Evolutionary conservation across 2,113 vertebrate species (phyloP).

Genomic region (Casuarius casuarius): DNA sequence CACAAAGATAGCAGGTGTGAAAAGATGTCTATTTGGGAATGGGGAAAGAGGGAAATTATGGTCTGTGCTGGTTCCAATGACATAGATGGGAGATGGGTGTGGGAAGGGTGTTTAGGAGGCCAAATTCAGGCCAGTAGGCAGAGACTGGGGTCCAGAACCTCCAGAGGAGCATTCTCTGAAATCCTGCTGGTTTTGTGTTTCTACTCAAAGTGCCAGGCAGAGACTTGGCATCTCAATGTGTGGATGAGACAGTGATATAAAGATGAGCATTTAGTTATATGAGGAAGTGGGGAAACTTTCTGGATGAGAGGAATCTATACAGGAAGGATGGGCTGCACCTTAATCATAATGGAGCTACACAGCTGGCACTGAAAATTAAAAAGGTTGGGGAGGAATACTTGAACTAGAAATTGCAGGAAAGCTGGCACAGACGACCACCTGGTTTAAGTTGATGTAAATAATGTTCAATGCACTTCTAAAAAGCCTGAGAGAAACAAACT

Average conservation of each 20-base stretch:
- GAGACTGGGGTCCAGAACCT: not conserved
- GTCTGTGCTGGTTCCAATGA: not conserved
- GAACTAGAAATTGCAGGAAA: not conserved
- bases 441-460: not conserved
- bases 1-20: not conserved
- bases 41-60: not conserved
- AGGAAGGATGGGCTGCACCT: not conserved
- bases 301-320: not conserved
- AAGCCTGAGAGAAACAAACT: not conserved
- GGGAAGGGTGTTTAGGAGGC: not conserved
- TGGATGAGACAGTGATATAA: not conserved
- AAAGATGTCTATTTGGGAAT: not conserved
- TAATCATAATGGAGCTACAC: not conserved
- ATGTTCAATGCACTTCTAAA: not conserved
- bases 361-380: not conserved
- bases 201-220: not conserved
- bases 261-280: not conserved
- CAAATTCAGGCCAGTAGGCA: not conserved
- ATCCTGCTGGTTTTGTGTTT: not conserved
- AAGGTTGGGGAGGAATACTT: not conserved
- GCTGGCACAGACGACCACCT: not conserved
- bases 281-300: not conserved
- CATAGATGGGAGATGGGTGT: not conserved
- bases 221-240: not conserved
- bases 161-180: not conserved